Evolutionary conservation across 1,140 invertebrate genomes (phyloP), one percentile per base, ranked within the genome.

Genomic region (Drosophila ambigua): DNA sequence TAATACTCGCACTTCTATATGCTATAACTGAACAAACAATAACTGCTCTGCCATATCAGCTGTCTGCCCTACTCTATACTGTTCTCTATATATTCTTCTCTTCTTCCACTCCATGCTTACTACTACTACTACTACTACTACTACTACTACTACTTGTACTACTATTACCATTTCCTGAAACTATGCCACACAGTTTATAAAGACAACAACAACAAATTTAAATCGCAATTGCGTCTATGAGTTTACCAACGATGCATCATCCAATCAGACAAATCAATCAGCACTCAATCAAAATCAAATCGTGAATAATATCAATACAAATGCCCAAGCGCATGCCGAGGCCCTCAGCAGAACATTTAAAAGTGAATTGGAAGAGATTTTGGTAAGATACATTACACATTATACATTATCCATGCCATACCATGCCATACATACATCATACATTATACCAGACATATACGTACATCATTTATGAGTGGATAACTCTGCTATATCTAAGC

Each of bases 211-310:
- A 63, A 79, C 88, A 75, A 90, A 88, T 80, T 57, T 90, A 55
- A 90, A 90, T 80, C 87, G 87, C 72, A 90, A 90, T 90, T 87
- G 82, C 73, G 87, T 69, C 75, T 88, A 79, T 88, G 83, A 87
- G 51, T 77, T 87, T 77, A 88, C 83, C 79, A 87, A 79, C 78
- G 81, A 85, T 69, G 81, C 77, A 48, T 73, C 72, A 74, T 73
- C 72, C 61, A 74, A 74, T 75, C 75, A 85, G 62, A 88, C 80
- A 63, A 75, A 77, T 79, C 65, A 88, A 78, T 79, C 83, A 77
- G 68, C 65, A 62, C 75, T 67, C 59, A 87, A 76, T 88, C 83
- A 75, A 51, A 87, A 75, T 87, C 82, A 81, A 80, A 85, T 81
- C 59, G 61, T 62, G 48, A 87, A 87, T 58, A 80, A 80, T 77